Evolutionary conservation across 1,140 invertebrate genomes (phyloP), one percentile per base, ranked within the genome.

Genomic region (Phortica variegata): DNA sequence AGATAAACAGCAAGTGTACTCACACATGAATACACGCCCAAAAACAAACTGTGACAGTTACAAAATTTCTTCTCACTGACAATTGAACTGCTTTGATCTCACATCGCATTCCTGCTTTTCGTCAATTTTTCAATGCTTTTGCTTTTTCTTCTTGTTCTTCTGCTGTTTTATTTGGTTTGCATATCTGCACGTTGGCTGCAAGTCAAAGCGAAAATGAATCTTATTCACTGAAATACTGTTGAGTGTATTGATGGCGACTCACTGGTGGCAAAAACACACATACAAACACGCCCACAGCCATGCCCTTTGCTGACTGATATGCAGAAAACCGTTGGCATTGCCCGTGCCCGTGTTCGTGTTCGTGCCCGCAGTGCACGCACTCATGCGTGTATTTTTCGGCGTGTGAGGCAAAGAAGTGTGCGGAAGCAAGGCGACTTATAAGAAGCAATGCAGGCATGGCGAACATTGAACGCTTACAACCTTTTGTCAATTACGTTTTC

Each of bases 391-490:
- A 49, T 61, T 58, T 62, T 44, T 61, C 59, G 50, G 47, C 40
- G 58, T 18, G n/a, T n/a, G n/a, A n/a, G 45, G 50, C 58, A 62
- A 43, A 31, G 12, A 12, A 29, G 26, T 29, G 26, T 7, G 26
- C 26, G 37, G 43, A 26, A 45, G 43, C 38, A 41, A 43, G 18
- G 40, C 18, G 36, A 46, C 17, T 16, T 19, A 21, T 15, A 21
- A 37, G 56, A 55, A 47, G 49, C 43, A 47, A 49, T 15, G 40
- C 53, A 49, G 43, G 52, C 47, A 39, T 52, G 62, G 48, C n/a
- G n/a, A n/a, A n/a, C 63, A 68, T 58, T 66, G 56, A 61, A 66
- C 62, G 62, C 62, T 57, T 62, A 57, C 68, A 68, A 66, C 63
- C 63, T 66, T 66, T 66, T 66, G 63, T 66, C 63, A 66, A 66